A percentile compares a stretch with the other conserved stretches of the same genome.
These are phyloP conservation scores for Crossocerus cetratus DNA, from an alignment of 2,888 invertebrate genomes.

Conservation along the genomic window DNA sequence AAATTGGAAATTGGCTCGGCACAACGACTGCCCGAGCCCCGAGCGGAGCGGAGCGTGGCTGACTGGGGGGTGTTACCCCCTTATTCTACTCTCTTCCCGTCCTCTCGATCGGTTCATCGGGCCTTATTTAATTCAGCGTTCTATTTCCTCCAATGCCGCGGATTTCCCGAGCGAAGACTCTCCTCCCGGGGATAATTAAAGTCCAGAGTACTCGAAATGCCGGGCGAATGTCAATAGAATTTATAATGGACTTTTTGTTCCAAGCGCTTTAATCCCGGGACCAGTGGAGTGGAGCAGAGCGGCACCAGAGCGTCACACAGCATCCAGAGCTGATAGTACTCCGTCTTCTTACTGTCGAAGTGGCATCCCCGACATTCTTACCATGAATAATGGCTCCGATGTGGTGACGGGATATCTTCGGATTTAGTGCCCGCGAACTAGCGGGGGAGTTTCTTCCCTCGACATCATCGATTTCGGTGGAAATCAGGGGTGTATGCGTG, in stretches of 20 bases:
- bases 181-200: constrained; percentile 64
- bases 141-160: constrained; percentile 50
- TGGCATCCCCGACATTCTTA: background rate
- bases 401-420: background rate
- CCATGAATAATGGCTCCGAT: constrained; percentile 1
- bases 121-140: constrained; percentile 64
- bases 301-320: no score
- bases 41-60: background rate
- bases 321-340: no score
- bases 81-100: constrained; percentile 48
- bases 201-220: constrained; percentile 62
- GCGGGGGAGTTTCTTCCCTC: no score
- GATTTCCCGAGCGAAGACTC: constrained; percentile 9
- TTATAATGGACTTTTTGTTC: constrained; percentile 66
- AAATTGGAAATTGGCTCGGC: constrained; percentile 45
- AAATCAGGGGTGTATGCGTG: no score
- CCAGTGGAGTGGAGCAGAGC: no score
- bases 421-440: no score
- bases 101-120: constrained; percentile 57
- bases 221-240: constrained; percentile 67
- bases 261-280: constrained; percentile 31
- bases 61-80: no score
- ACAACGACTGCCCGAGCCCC: constrained; percentile 1
- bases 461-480: no score
- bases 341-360: background rate